Conservation (phyloP, 2,113 vertebrate species). For the Austrofundulus limnaeus region DNA sequence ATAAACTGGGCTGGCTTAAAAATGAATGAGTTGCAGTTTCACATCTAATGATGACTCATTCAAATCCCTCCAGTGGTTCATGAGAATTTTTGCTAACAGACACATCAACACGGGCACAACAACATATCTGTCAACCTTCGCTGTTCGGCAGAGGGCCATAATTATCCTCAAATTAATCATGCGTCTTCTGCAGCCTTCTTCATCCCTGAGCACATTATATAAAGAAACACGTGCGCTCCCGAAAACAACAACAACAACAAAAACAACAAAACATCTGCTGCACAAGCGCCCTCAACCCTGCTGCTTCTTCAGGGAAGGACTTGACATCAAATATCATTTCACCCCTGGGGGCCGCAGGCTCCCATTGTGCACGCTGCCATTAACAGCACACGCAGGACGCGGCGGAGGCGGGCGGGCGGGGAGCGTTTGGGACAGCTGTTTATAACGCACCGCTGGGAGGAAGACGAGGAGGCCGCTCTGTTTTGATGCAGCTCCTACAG, state of each 20-base stretch:
- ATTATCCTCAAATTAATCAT: conserved; percentile 29
- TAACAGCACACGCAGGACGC: conserved; percentile 28
- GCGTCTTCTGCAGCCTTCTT: conserved; percentile 10
- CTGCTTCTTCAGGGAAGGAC: conserved; percentile 32
- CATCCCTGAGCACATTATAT: conserved; percentile 16
- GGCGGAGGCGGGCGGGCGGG: not conserved
- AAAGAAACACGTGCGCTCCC: conserved; percentile 34
- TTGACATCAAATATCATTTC: conserved; percentile 24
- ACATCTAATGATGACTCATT: too few species aligned
- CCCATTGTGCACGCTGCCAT: conserved; percentile 59
- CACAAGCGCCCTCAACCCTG: conserved; percentile 33
- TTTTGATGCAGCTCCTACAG: conserved; percentile 44
- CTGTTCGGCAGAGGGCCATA: too few species aligned
- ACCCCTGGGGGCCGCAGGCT: conserved; percentile 32
- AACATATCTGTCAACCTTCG: too few species aligned
- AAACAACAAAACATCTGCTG: conserved; percentile 53
- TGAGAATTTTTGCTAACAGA: too few species aligned
- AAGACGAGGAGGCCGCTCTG: conserved; percentile 21
- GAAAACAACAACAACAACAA: conserved; percentile 53
- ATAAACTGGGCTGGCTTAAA: too few species aligned
- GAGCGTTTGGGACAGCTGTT: conserved; percentile 60
- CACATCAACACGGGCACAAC: too few species aligned
- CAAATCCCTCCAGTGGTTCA: too few species aligned
- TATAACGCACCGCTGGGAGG: conserved; percentile 25
- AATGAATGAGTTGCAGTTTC: too few species aligned